These are phyloP conservation scores for Lepidothrix coronata DNA, from an alignment of 2,113 vertebrate genomes.

Conservation along the genomic window DNA sequence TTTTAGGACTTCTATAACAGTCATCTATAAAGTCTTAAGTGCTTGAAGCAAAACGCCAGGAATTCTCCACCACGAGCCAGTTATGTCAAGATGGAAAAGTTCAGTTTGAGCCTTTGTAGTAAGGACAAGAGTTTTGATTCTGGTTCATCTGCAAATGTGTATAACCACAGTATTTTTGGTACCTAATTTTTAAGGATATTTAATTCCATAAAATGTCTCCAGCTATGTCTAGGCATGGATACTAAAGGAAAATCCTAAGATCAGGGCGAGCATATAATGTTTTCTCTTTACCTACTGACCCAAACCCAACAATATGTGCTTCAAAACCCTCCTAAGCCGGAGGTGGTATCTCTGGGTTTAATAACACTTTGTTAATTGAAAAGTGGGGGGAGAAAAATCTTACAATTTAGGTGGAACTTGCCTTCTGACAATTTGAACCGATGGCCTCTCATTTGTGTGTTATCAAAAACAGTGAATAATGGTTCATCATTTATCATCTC, in stretches of 20 bases:
- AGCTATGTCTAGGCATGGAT: background rate
- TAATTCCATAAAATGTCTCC: background rate
- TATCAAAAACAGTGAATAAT: background rate
- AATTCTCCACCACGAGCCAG: background rate
- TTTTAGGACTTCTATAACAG: background rate
- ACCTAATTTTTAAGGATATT: background rate
- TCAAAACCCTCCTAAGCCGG: background rate
- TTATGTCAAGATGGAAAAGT: background rate
- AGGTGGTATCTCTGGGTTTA: background rate
- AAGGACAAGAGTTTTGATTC: background rate
- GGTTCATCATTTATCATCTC: background rate
- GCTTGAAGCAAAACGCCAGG: background rate
- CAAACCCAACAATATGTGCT: background rate
- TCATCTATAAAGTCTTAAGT: background rate
- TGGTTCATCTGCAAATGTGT: background rate
- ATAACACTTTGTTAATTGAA: background rate
- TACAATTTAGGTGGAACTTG: background rate
- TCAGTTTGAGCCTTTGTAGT: background rate
- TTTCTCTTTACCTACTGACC: background rate
- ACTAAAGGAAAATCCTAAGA: background rate
- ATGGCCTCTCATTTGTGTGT: background rate
- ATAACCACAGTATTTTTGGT: background rate
- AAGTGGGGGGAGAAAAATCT: no score
- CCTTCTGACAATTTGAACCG: background rate
- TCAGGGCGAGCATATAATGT: background rate